These are phyloP conservation scores for Azorinus chamasolen DNA, from an alignment of 2,888 invertebrate species.

Conservation along the genomic window DNA sequence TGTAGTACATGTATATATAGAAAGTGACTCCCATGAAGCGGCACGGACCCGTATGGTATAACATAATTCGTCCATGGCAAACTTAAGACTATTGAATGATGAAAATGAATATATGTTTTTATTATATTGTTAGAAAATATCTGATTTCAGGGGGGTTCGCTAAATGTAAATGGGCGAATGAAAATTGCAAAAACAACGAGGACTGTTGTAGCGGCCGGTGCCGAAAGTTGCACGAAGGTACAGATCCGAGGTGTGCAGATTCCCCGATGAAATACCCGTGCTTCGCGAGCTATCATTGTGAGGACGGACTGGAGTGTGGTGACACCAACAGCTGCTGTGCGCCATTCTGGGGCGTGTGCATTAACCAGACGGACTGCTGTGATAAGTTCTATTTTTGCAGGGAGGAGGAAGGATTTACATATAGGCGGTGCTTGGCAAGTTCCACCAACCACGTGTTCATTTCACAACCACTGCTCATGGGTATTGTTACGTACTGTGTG, in stretches of 20 bases:
- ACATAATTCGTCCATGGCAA: no score
- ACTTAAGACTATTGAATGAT: no score
- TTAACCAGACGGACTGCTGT: slow-evolving; percentile 71
- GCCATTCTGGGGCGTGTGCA: slow-evolving; percentile 78
- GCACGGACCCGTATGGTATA: no score
- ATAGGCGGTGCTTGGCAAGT: slow-evolving; percentile 70
- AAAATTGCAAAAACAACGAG: slow-evolving; percentile 66
- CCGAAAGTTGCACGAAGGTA: slow-evolving; percentile 72
- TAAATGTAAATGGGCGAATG: slow-evolving; percentile 76
- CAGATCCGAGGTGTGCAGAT: slow-evolving; percentile 68
- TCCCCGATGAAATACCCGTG: slow-evolving; percentile 72
- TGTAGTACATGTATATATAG: no score
- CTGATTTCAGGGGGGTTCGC: neutral
- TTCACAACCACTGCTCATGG: no score
- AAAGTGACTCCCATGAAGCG: no score
- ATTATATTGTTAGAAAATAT: no score
- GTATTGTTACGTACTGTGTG: no score
- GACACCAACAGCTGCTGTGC: slow-evolving; percentile 74
- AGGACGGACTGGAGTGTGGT: slow-evolving; percentile 72
- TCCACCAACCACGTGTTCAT: no score
- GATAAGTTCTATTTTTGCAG: slow-evolving; percentile 69
- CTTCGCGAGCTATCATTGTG: slow-evolving; percentile 76
- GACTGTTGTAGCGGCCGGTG: slow-evolving; percentile 78
- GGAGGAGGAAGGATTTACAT: slow-evolving; percentile 71
- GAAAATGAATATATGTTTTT: no score